phyloP scores from a whole-genome alignment of 2,797 vertebrate species.

The Hapalemur alaotrensis region DNA sequence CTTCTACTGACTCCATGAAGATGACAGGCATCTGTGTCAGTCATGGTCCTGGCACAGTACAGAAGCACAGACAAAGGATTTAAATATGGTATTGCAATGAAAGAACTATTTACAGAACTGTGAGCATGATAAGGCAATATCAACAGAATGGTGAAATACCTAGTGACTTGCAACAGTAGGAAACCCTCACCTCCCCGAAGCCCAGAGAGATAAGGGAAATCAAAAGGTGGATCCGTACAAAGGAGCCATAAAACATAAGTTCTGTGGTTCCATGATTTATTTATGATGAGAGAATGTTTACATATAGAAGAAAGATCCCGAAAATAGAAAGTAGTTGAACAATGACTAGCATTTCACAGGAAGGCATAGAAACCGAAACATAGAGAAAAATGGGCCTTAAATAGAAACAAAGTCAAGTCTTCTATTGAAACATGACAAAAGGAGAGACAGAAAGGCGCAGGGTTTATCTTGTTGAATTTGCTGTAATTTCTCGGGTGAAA shows the following conservation, averaged over 20 bases:
- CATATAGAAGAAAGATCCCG: neutral
- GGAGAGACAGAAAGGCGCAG: rapidly evolving
- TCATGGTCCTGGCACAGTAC: neutral
- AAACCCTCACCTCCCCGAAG: neutral
- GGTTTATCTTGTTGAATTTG: neutral
- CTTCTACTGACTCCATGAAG: neutral
- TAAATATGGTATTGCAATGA: neutral
- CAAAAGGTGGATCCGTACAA: neutral
- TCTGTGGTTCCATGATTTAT: neutral
- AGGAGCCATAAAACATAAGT: neutral
- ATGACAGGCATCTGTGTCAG: neutral
- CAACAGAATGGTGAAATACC: neutral
- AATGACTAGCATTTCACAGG: neutral
- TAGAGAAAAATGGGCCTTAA: neutral
- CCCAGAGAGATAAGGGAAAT: neutral
- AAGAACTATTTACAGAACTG: neutral
- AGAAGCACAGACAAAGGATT: neutral
- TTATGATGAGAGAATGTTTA: neutral
- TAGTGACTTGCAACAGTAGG: neutral
- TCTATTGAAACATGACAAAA: neutral
- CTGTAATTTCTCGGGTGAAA: neutral
- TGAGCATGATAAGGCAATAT: neutral
- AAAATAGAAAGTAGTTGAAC: neutral
- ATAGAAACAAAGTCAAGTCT: neutral
- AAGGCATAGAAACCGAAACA: neutral